Evolutionary conservation across 1,140 invertebrate species (phyloP).

Genomic region (Drosophila persimilis): DNA sequence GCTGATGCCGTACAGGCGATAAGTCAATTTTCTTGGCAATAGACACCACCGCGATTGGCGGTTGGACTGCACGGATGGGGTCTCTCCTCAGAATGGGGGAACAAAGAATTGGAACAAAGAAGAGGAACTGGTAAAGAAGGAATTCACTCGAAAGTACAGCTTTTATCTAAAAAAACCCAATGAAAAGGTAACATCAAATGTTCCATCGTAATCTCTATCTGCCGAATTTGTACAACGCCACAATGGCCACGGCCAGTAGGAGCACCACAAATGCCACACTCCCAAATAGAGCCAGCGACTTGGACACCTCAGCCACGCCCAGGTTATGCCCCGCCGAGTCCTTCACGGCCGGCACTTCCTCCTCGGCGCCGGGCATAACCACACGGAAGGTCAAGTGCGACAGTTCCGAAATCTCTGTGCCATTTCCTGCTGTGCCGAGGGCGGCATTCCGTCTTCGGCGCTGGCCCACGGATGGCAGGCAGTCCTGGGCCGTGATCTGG

Average conservation of each 20-base stretch:
- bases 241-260: slow-evolving; percentile 50
- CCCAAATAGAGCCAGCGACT: slow-evolving; percentile 50
- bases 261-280: slow-evolving; percentile 65
- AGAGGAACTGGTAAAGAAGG: neutral
- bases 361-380: slow-evolving; percentile 36
- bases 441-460: slow-evolving; percentile 54
- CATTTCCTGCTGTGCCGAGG: neutral
- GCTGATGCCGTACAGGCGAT: slow-evolving; percentile 44
- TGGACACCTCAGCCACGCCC: slow-evolving; percentile 6
- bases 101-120: no score
- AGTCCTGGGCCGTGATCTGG: slow-evolving; percentile 59
- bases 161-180: no score
- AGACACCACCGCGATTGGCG: neutral
- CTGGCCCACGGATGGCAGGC: slow-evolving; percentile 35
- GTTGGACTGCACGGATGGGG: neutral
- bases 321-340: neutral
- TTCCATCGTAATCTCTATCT: slow-evolving; percentile 27
- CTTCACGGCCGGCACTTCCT: neutral
- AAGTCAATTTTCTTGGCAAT: slow-evolving; percentile 50
- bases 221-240: slow-evolving; percentile 55
- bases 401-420: slow-evolving; percentile 65
- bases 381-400: slow-evolving; percentile 68
- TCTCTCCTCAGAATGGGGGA: neutral
- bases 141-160: no score
- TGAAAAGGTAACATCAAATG: no score